Conservation (phyloP, 1,140 invertebrate species). For the Tetraneura akinire region DNA sequence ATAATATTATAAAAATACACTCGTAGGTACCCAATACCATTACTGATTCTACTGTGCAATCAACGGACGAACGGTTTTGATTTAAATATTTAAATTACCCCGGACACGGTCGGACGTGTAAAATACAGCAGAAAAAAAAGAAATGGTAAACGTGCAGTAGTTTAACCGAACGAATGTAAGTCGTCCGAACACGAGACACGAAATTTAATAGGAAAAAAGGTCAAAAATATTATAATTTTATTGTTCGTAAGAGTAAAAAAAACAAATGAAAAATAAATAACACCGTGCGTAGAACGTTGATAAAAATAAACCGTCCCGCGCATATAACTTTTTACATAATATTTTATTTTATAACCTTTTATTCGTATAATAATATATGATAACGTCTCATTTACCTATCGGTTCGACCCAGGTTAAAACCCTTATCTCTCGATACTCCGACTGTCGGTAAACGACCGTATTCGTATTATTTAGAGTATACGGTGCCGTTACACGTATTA, state of each 20-base stretch:
- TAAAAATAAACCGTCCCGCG: constrained; percentile 13
- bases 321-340: constrained; percentile 10
- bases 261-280: constrained; percentile 10
- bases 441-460: background rate
- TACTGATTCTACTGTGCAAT: too few relatives aligned
- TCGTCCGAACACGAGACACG: too few relatives aligned
- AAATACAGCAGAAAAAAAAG: too few relatives aligned
- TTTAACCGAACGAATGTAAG: too few relatives aligned
- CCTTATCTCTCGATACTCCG: background rate
- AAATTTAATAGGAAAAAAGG: background rate
- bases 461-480: constrained; percentile 17
- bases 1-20: too few relatives aligned
- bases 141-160: too few relatives aligned
- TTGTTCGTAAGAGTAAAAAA: background rate
- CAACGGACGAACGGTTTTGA: background rate
- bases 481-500: background rate
- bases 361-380: too few relatives aligned
- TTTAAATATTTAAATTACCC: background rate
- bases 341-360: constrained; percentile 4
- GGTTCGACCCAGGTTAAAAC: background rate
- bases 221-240: background rate
- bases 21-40: too few relatives aligned
- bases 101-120: background rate
- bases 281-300: background rate
- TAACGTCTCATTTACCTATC: constrained; percentile 18